Evolutionary conservation across 2,888 invertebrate species (phyloP).

Genomic region (Leucozona laternaria): DNA sequence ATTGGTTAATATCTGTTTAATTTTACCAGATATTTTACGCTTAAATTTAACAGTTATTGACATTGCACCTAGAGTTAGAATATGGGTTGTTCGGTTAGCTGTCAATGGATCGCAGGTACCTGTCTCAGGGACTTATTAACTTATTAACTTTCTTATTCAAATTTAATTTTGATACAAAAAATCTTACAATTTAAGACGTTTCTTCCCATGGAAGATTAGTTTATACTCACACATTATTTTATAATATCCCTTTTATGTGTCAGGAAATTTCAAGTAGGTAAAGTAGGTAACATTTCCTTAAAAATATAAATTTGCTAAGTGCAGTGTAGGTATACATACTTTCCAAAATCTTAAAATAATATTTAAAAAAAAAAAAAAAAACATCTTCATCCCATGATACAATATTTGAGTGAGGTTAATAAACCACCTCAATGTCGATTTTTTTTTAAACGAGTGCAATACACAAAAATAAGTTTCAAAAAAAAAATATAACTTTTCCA

Average conservation of each 20-base stretch:
- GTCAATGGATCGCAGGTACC: no score
- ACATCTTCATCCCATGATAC: constrained; percentile 26
- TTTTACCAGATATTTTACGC: no score
- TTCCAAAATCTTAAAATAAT: constrained; percentile 53
- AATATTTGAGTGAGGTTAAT: constrained; percentile 64
- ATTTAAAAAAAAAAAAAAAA: constrained; percentile 41
- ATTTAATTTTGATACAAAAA: no score
- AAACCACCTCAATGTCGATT: constrained; percentile 74
- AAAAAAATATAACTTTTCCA: constrained; percentile 46
- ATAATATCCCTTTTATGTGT: constrained; percentile 7
- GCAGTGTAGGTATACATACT: constrained; percentile 27
- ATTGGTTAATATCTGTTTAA: no score
- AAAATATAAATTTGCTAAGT: constrained; percentile 24
- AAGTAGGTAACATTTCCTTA: background rate
- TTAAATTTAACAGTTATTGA: no score
- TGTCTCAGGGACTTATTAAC: no score
- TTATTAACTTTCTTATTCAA: no score
- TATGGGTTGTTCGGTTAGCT: no score
- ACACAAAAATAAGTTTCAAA: constrained; percentile 34
- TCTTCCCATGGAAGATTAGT: no score
- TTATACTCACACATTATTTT: no score
- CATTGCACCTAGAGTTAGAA: no score
- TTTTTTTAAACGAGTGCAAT: constrained; percentile 52
- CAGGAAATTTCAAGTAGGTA: constrained; percentile 2
- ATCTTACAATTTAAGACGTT: no score